Evolutionary conservation across 2,797 vertebrate species (phyloP), one percentile per base, ranked within the genome.

Genomic region (Hipposideros larvatus): DNA sequence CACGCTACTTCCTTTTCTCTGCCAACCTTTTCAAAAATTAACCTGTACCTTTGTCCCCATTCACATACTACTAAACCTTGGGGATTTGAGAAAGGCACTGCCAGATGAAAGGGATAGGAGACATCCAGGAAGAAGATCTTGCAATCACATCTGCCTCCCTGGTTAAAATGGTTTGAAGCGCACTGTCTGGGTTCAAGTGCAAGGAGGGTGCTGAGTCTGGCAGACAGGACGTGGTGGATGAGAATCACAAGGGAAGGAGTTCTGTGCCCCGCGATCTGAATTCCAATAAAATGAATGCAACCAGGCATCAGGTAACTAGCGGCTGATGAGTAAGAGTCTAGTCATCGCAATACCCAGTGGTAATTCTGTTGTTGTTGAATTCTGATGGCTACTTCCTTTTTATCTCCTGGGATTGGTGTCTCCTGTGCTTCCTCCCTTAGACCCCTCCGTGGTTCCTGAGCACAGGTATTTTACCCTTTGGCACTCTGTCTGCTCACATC

Each of bases 1-100:
- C 46, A 82, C 93, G 53, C 13, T 31, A 11, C 9, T 80, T 87
- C 41, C 21, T 15, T 80, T 55, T 66, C 90, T 83, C 74, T 91
- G 74, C 61, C 90, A 82, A 70, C 68, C 2, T 53, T 93, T 37
- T 84, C 34, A 92, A 84, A 94, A 91, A 51, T 46, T 24, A 73
- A 68, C 68, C 48, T 80, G 11, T 5, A 24, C 11, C 18, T 80
- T 26, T 84, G 59, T 61, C 48, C 13, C 16, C 43, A 26, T 57
- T 95, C 53, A 84, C 43, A 79, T 65, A 48, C 13, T 5, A 77
- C 28, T 57, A 82, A 92, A 75, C 24, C n/a, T 16, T 83, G 57
- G 63, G 63, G 43, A 85, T 74, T 11, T 86, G 87, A 82, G 87
- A 90, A 53, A 37, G 75, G 28, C 59, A 55, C 70, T 61, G 55